These are phyloP conservation scores for Myripristis murdjan DNA, from an alignment of 2,797 vertebrate genomes.

Conservation along the genomic window DNA sequence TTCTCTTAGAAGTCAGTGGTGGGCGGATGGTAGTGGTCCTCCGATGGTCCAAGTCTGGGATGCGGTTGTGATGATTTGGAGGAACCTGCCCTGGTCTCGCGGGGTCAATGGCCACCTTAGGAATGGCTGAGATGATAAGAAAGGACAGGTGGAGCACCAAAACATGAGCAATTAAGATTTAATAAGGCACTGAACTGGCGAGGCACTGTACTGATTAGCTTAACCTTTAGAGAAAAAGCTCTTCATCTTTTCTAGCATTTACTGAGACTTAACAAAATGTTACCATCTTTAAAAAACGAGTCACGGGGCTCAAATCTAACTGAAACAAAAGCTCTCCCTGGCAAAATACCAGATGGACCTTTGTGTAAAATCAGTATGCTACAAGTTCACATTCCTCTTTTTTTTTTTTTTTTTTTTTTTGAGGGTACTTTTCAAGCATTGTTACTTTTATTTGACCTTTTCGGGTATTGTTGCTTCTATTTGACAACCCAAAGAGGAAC, in stretches of 20 bases:
- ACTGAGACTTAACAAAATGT: conserved; percentile 65
- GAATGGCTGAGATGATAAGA: conserved; percentile 85
- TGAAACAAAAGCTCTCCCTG: conserved; percentile 34
- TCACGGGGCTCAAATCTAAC: conserved; percentile 34
- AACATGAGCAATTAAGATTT: conserved; percentile 62
- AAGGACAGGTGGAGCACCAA: conserved; percentile 58
- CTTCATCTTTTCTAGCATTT: conserved; percentile 52
- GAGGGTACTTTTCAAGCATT: background rate
- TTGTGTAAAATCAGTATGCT: conserved; percentile 9
- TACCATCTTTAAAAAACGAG: conserved; percentile 61
- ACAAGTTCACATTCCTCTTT: conserved; percentile 13
- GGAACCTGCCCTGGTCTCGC: conserved; percentile 81
- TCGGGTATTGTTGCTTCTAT: conserved; percentile 2
- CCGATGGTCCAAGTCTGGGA: conserved; percentile 85
- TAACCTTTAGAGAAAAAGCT: conserved; percentile 46
- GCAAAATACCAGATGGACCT: conserved; percentile 8
- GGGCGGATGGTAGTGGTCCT: conserved; percentile 78
- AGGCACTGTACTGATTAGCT: conserved; percentile 56
- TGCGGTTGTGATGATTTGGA: conserved; percentile 84
- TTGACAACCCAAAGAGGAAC: too few relatives aligned
- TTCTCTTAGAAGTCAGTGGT: conserved; percentile 71
- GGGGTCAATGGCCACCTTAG: conserved; percentile 89
- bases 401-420: conserved; percentile 10
- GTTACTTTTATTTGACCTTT: background rate
- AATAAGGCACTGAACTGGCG: conserved; percentile 65